Evolutionary conservation across 2,888 invertebrate species (phyloP), one percentile per base, ranked within the genome.

Genomic region (Machimus atricapillus): DNA sequence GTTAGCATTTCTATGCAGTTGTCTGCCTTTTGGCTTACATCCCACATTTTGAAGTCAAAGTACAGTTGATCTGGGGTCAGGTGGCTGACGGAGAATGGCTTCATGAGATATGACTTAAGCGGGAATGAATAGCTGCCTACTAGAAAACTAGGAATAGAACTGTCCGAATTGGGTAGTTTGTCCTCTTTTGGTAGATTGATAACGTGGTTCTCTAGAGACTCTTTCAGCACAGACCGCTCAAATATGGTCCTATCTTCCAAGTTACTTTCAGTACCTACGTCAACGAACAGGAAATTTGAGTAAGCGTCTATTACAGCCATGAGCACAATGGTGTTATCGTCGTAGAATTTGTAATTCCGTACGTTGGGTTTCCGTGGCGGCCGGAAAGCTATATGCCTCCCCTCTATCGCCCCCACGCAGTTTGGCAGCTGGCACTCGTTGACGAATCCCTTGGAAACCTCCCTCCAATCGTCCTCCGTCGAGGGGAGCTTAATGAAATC

Each of bases 381-480:
- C 66, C 89, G 90, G 88, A 92, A 91, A 82, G 90, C 90, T 87
- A 92, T 91, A 90, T 91, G 91, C 85, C 91, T 90, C 90, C 91
- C 91, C 85, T 91, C 90, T 82, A 92, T 88, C 87, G 90, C 90
- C 79, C 92, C 92, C 88, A 91, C 89, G 87, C 92, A 92, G 77
- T 91, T 91, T 87, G 91, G 90, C 89, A 91, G 90, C 23, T 91
- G 91, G 43, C 78, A 87, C 43, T 87, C 37, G 16, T 87, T 34
- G n/a, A 52, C 40, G 77, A 85, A 87, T 12, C 83, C 85, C 43
- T 90, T 90, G 89, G 91, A 90, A 87, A 91, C 90, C 23, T 86
- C 90, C 88, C 90, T 90, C 92, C 92, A 91, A 89, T 92, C 91
- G 88, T 91, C 92, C 89, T 91, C 91, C 90, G 91, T 91, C 91